Evolutionary conservation across 2,797 vertebrate species (phyloP), one percentile per base, ranked within the genome.

Genomic region (Helostoma temminkii): DNA sequence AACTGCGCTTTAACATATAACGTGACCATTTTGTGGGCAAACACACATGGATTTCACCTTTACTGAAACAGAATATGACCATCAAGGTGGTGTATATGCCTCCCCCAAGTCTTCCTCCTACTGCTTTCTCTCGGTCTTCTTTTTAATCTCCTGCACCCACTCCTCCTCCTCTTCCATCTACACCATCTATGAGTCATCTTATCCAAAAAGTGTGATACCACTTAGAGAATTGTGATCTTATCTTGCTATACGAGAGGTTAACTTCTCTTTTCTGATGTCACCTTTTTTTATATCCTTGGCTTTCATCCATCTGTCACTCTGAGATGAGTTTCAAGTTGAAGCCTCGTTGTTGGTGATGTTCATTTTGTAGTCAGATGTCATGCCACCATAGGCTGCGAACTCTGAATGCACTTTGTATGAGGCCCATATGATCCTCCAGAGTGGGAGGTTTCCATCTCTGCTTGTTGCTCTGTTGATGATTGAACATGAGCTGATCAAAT

Each of bases 131-230:
- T 52, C 34, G 37, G 47, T 57, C 57, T 75, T 53, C 66, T 52
- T 66, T 57, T 55, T 61, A n/a, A 24, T 76, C 58, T 69, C 66
- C 46, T 72, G 76, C 78, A 61, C 83, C 63, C 52, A 80, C 73
- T 55, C 47, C 67, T 70, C 48, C 69, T 61, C 75, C 69, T 62
- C 75, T 77, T 76, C 70, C 70, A 43, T 69, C 66, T 28, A 64
- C 62, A 73, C 37, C 22, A 69, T 82, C 79, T 86, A 56, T 86
- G 84, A 90, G 84, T 90, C 90, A 90, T 90, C 70, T 85, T 66
- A 87, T 78, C 80, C 78, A 53, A 84, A 82, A 85, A 86, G 81
- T 83, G 76, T 57, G 78, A 81, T 82, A 76, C 54, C 54, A 58
- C 81, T 12, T 84, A 78, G 71, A 49, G 59, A 69, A 78, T 84